phyloP scores from a whole-genome alignment of 2,888 invertebrate genomes.

The Microchrysa polita region DNA sequence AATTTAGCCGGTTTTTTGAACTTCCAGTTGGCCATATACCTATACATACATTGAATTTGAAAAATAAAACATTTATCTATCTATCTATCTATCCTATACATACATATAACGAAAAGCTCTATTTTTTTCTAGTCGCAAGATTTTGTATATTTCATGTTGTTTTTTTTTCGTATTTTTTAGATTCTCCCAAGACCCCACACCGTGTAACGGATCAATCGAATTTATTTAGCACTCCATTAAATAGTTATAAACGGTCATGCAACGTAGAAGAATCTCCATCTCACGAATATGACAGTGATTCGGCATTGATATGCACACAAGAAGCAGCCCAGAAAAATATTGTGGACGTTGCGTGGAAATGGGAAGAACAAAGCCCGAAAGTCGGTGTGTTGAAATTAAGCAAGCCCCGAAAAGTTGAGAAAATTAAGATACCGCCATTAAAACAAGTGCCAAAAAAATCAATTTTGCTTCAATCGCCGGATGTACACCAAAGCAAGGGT shows the following conservation, averaged over 20 bases:
- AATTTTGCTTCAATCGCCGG: background rate
- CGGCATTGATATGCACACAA: background rate
- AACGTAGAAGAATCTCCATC: conserved; percentile 45
- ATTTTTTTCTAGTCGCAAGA: too few species aligned
- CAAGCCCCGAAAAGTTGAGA: conserved; percentile 5
- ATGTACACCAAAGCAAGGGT: conserved; percentile 26
- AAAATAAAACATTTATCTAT: too few species aligned
- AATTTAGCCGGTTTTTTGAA: too few species aligned
- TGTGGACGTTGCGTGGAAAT: conserved; percentile 45
- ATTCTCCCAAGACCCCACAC: conserved; percentile 33
- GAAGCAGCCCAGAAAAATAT: background rate
- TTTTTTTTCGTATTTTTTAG: conserved; percentile 21
- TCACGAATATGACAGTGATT: conserved; percentile 39
- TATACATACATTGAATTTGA: too few species aligned
- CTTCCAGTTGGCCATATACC: too few species aligned
- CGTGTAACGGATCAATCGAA: background rate
- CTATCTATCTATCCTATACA: too few species aligned
- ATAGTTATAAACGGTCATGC: conserved; percentile 11
- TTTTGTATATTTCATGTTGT: too few species aligned
- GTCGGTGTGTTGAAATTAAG: background rate
- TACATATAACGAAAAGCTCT: too few species aligned
- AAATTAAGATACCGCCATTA: background rate
- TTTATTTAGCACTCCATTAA: conserved; percentile 28
- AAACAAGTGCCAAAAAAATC: conserved; percentile 2
- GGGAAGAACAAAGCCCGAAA: conserved; percentile 26